Evolutionary conservation across 2,113 vertebrate species (phyloP).

Genomic region (Amblyornis subalaris): DNA sequence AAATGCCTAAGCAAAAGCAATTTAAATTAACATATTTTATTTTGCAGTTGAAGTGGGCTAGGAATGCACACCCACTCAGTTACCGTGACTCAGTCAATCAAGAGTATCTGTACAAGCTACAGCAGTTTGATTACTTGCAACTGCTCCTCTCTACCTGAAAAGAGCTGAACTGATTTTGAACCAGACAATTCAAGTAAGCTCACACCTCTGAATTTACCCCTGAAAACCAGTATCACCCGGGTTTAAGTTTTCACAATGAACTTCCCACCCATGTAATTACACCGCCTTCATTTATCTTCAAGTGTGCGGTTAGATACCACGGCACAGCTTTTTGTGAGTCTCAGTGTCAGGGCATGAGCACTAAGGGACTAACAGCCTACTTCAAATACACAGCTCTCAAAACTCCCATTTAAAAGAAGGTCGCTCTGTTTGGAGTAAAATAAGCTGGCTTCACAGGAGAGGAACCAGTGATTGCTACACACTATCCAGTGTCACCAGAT

Average conservation of each 20-base stretch:
- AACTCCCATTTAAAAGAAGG: not conserved
- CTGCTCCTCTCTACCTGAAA: conserved; percentile 3
- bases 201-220: not conserved
- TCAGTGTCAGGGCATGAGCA: not conserved
- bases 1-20: conserved; percentile 40
- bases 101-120: conserved; percentile 18
- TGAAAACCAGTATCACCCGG: not conserved
- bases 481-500: not conserved
- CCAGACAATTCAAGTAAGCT: not conserved
- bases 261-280: not conserved
- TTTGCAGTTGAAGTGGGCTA: conserved; percentile 53
- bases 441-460: not conserved
- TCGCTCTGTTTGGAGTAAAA: not conserved
- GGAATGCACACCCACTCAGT: conserved; percentile 38
- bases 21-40: conserved; percentile 54
- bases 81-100: conserved; percentile 47
- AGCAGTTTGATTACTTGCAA: conserved; percentile 23
- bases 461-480: not conserved
- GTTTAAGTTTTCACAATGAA: not conserved
- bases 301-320: not conserved
- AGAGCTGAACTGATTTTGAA: conserved; percentile 4
- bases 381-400: not conserved
- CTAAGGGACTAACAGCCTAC: not conserved
- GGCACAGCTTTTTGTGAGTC: not conserved
- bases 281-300: not conserved